Base-by-base conservation (phyloP, 2,113 vertebrate species). In the Coryphaenoides rupestris region DNA sequence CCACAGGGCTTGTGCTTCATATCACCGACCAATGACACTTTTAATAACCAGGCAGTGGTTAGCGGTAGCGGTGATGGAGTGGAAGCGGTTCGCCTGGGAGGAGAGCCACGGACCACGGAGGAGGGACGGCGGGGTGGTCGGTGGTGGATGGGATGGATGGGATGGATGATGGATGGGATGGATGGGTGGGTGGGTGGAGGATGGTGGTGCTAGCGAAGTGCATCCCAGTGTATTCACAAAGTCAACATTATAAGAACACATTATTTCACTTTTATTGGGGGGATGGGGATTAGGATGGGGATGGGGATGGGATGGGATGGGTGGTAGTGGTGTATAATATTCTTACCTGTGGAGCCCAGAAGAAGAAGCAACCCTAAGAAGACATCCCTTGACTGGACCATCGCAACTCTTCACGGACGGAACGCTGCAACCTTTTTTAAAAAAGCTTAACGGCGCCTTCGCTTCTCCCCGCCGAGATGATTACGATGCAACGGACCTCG, bases 311-410 rank as follows among this genome's bases (percentile, higher is more conserved):
- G n/a, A n/a, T n/a, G n/a, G n/a, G n/a, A n/a, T n/a, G n/a, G n/a
- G n/a, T n/a, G n/a, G n/a, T n/a, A n/a, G n/a, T n/a, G n/a, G n/a
- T n/a, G n/a, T n/a, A n/a, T n/a, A n/a, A n/a, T n/a, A n/a, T 19
- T 64, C 88, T 86, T 94, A 96, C 95, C 95, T 96, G 94, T 86
- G 33, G 88, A 87, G 90, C 92, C 91, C 65, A 96, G 89, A 62
- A 94, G 89, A 62, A 94, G 86, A 82, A 92, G 88, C 88, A 92
- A 89, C 82, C 91, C 90, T 88, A 94, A 89, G 84, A 93, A 75
- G 83, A 94, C 82, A 86, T 92, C 91, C 87, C 83, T 80, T 79
- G 88, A 86, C 79, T 80, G 89, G 91, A 94, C 89, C 95, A 96
- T 95, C 86, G 91, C 92, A 92, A 90, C 85, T 92, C n/a, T n/a